Percentiles rank a stretch among this genome's conserved stretches.
Conservation (phyloP, 2,113 vertebrate genomes). For the Mandrillus leucophaeus region DNA sequence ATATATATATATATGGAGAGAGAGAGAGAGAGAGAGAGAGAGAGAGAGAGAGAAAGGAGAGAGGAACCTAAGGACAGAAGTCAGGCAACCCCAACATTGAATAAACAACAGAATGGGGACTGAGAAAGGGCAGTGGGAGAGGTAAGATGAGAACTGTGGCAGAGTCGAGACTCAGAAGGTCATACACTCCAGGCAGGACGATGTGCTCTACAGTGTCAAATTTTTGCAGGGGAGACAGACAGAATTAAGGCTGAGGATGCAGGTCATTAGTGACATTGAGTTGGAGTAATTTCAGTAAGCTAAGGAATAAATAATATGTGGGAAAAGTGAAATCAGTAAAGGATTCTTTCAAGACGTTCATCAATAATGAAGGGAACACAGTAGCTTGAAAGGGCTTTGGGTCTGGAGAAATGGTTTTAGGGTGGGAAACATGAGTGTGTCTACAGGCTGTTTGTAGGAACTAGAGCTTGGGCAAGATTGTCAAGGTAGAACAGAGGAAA, state of each 20-base stretch:
- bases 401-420: not conserved
- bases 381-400: not conserved
- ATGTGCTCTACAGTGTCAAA: not conserved
- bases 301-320: not conserved
- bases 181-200: not conserved
- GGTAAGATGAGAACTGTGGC: not conserved
- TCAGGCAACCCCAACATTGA: not conserved
- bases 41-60: not conserved
- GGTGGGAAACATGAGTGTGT: not conserved
- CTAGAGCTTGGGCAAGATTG: not conserved
- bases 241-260: not conserved
- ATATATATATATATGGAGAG: no score
- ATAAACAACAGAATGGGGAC: not conserved
- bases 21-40: no score
- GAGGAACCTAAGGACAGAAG: not conserved
- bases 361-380: not conserved
- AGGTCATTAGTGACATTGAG: not conserved
- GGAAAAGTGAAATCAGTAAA: not conserved
- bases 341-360: not conserved
- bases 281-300: not conserved
- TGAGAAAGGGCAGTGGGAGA: not conserved
- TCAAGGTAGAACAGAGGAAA: not conserved
- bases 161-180: not conserved
- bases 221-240: slow-evolving; percentile 13
- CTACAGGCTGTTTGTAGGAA: not conserved